phyloP scores from a whole-genome alignment of 2,113 vertebrate species.

The Siniperca knerii region DNA sequence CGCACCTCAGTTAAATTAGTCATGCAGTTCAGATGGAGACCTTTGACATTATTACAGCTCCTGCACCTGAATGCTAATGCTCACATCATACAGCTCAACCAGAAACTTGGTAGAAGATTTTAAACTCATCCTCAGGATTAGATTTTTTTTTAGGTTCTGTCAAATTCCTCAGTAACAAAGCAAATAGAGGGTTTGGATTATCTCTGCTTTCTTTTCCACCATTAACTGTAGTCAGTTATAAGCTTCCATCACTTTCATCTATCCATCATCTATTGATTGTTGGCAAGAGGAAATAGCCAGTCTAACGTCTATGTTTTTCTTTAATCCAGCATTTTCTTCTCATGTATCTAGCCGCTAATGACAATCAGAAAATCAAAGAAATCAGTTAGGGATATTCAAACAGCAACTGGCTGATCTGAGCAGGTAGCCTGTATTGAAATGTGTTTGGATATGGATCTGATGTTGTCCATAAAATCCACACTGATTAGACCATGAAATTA shows the following conservation, averaged over 20 bases:
- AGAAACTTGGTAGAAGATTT: conserved; percentile 21
- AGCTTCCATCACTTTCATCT: conserved; percentile 33
- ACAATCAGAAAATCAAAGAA: conserved; percentile 58
- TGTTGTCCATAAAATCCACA: conserved; percentile 57
- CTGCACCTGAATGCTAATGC: conserved; percentile 58
- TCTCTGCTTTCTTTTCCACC: conserved; percentile 16
- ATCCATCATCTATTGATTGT: conserved; percentile 44
- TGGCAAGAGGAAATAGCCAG: conserved; percentile 25
- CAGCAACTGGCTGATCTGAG: conserved; percentile 19
- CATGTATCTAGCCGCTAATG: conserved; percentile 6
- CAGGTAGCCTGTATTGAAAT: conserved; percentile 26
- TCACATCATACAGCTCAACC: conserved; percentile 25
- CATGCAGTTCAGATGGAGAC: conserved; percentile 53
- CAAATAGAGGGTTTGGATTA: conserved; percentile 5
- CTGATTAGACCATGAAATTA: conserved; percentile 69
- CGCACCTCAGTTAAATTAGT: conserved; percentile 56
- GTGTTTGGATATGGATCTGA: conserved; percentile 59
- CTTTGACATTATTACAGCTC: conserved; percentile 53
- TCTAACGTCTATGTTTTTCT: conserved; percentile 13
- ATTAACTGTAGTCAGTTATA: conserved; percentile 43
- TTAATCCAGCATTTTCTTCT: neutral
- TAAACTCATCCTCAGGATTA: conserved; percentile 16
- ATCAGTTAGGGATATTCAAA: conserved; percentile 60
- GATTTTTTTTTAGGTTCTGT: neutral
- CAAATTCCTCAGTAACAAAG: conserved; percentile 1